Evolutionary conservation across 2,888 invertebrate genomes (phyloP), one percentile per base, ranked within the genome.

Genomic region (Polydrusus tereticollis): DNA sequence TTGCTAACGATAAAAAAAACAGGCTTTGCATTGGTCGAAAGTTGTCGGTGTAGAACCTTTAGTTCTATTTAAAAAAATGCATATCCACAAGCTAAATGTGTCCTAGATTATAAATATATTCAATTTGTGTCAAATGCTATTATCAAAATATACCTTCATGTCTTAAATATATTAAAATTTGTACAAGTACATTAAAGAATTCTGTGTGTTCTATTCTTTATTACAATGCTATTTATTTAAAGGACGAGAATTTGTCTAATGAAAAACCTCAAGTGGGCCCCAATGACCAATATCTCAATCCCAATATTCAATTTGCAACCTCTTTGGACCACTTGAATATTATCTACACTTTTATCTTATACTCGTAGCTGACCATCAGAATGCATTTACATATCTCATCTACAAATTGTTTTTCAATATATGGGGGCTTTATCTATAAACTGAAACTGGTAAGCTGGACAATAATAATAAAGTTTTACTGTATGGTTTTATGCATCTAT

Each of bases 221-320:
- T n/a, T n/a, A n/a, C n/a, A n/a, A n/a, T n/a, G n/a, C n/a, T n/a
- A n/a, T n/a, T n/a, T n/a, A n/a, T n/a, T n/a, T n/a, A n/a, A n/a
- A n/a, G n/a, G n/a, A n/a, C n/a, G n/a, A n/a, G n/a, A 23, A 26
- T 50, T 55, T 33, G 2, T 33, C 33, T 29, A 62, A 62, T 47
- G 33, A 62, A 62, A 62, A 45, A 10, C 18, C 23, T 1, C 7
- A 41, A 43, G 12, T 41, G 18, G 55, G 29, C 65, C 70, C 70
- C n/a, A 36, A 43, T 38, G 65, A 23, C 52, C 20, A 36, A 66
- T 65, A 65, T 65, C 43, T 45, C 50, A 64, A 65, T 59, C 59
- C 65, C 21, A n/a, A 33, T 59, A 70, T 65, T 72, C 72, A 72
- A 72, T 72, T 72, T 72, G 66, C 72, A 45, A 55, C 66, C 29